phyloP scores from a whole-genome alignment of 1,140 invertebrate genomes.

The Camponotus pennsylvanicus region DNA sequence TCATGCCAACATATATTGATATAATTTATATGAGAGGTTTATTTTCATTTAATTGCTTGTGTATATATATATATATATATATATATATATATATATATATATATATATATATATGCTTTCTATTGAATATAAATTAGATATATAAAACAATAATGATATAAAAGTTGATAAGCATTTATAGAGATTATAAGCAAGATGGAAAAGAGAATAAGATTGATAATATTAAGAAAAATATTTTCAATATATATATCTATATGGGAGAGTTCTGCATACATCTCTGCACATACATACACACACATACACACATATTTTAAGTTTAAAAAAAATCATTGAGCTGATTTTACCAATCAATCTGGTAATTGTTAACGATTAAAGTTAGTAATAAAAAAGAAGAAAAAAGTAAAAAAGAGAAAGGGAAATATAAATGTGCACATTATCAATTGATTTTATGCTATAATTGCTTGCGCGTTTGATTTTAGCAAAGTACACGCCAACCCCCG shows the following conservation, averaged over 20 bases:
- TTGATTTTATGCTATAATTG: neutral
- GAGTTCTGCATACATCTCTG: too few relatives aligned
- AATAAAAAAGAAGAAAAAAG: neutral
- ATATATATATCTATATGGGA: neutral
- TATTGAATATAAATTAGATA: slow-evolving; percentile 8
- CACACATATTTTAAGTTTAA: neutral
- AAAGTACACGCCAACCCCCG: neutral
- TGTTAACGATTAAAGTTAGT: neutral
- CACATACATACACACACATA: too few relatives aligned
- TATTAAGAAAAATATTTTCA: neutral
- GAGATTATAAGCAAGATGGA: neutral
- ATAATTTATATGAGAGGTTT: neutral
- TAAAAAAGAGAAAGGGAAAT: neutral
- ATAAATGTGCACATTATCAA: neutral
- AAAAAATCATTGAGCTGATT: neutral
- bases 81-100: too few relatives aligned
- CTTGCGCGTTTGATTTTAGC: neutral
- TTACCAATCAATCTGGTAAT: neutral
- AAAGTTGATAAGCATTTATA: neutral
- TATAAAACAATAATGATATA: neutral
- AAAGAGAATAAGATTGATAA: neutral
- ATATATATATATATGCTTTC: neutral
- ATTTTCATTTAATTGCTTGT: neutral
- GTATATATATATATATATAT: too few relatives aligned
- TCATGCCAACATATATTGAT: neutral